Percentiles rank a stretch among this genome's conserved stretches.
Conservation (phyloP, 2,888 invertebrate species). For the Sicus ferrugineus region DNA sequence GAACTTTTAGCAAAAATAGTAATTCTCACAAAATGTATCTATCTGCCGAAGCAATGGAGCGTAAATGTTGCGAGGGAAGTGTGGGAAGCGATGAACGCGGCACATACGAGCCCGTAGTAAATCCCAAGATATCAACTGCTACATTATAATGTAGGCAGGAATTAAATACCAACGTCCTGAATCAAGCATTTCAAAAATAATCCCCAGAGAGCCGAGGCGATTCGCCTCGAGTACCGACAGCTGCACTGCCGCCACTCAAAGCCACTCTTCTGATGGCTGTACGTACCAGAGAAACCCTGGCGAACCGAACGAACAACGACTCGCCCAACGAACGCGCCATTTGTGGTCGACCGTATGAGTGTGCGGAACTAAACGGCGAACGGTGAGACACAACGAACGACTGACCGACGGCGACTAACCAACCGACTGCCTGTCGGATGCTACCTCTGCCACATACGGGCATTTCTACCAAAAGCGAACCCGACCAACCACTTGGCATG, state of each 20-base stretch:
- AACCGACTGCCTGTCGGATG: slow-evolving; percentile 13
- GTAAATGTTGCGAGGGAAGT: neutral
- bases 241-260: slow-evolving; percentile 19
- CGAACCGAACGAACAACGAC: slow-evolving; percentile 23
- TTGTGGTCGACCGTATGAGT: neutral
- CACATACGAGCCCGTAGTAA: slow-evolving; percentile 24
- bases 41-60: neutral
- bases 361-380: neutral
- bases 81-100: neutral
- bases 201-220: slow-evolving; percentile 13
- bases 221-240: neutral
- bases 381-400: slow-evolving; percentile 1
- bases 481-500: slow-evolving; percentile 37
- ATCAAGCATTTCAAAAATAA: slow-evolving; percentile 29
- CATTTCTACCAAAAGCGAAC: slow-evolving; percentile 29
- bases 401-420: neutral
- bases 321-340: slow-evolving; percentile 10
- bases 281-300: slow-evolving; percentile 33
- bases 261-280: slow-evolving; percentile 29
- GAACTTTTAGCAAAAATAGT: neutral
- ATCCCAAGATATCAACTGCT: slow-evolving; percentile 19
- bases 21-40: neutral
- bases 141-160: neutral
- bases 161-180: slow-evolving; percentile 18
- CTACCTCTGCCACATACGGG: slow-evolving; percentile 13